These are phyloP conservation scores for Margarornis squamiger DNA, from an alignment of 2,797 vertebrate species.

Conservation along the genomic window DNA sequence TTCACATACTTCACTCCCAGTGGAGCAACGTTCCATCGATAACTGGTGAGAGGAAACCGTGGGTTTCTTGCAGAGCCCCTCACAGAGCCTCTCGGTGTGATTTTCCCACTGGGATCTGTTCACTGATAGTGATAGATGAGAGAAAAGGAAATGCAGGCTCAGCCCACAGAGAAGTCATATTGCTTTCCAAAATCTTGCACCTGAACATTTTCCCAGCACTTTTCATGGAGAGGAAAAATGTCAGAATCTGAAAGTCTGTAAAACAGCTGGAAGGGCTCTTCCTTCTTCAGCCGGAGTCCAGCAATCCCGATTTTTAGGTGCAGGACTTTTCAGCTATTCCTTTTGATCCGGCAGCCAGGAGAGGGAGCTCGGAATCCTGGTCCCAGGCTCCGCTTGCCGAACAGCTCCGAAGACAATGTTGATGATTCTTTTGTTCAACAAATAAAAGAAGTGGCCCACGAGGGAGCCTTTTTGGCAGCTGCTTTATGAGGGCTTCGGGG, in stretches of 20 bases:
- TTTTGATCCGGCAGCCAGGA: conserved; percentile 59
- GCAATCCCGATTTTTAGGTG: not conserved
- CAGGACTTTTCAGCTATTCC: not conserved
- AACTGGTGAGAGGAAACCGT: rapidly evolving
- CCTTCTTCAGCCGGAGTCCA: not conserved
- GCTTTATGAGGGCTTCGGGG: conserved; percentile 46
- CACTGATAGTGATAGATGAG: rapidly evolving
- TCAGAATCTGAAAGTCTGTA: not conserved
- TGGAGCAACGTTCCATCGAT: rapidly evolving
- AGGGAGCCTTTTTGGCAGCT: conserved; percentile 62
- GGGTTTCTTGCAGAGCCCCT: not conserved
- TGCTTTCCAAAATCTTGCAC: not conserved
- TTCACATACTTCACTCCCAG: rapidly evolving
- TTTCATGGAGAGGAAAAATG: not conserved
- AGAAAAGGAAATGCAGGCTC: not conserved
- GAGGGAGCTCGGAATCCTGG: conserved; percentile 61
- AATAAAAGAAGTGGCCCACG: conserved; percentile 61
- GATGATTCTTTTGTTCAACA: conserved; percentile 62
- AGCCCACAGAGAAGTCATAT: too few species aligned
- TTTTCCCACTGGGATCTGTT: not conserved
- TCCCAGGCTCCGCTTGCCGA: not conserved
- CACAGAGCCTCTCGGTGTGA: not conserved
- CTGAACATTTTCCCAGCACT: rapidly evolving
- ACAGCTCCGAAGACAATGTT: conserved; percentile 33
- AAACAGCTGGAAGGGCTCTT: not conserved